phyloP scores from a whole-genome alignment of 2,797 vertebrate species.

The Syngnathus acus region DNA sequence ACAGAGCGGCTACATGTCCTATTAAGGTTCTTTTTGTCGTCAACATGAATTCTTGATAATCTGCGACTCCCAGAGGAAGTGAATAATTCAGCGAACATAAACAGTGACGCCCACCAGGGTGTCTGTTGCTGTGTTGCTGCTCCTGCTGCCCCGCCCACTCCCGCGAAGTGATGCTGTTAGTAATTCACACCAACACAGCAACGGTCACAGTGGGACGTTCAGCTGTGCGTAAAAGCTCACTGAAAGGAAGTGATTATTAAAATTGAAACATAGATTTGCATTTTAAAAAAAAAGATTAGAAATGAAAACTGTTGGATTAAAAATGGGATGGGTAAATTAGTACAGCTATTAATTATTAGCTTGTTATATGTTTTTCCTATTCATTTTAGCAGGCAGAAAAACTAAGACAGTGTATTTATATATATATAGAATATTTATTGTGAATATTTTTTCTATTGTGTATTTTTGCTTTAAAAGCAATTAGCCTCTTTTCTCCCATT shows the following conservation, averaged over 20 bases:
- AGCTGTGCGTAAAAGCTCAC: not conserved
- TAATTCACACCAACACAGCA: not conserved
- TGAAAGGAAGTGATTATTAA: not conserved
- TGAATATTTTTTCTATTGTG: not conserved
- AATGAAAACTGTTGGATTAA: too few relatives aligned
- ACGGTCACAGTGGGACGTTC: not conserved
- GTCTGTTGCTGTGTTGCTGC: not conserved
- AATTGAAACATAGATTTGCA: too few relatives aligned
- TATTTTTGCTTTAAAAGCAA: not conserved
- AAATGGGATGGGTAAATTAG: too few relatives aligned
- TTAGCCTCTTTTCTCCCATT: not conserved
- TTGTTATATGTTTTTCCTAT: not conserved
- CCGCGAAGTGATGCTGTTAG: not conserved
- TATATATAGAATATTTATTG: not conserved
- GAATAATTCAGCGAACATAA: constrained; percentile 8
- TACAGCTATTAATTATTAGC: too few relatives aligned
- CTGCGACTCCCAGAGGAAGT: constrained; percentile 2
- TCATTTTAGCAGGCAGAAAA: not conserved
- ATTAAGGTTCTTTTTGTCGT: constrained; percentile 2
- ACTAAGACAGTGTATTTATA: not conserved
- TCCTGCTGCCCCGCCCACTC: not conserved
- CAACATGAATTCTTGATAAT: constrained; percentile 3
- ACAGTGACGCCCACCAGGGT: not conserved
- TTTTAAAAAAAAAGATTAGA: too few relatives aligned
- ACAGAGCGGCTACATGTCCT: not conserved